Evolutionary conservation across 2,797 vertebrate species (phyloP).

Genomic region (Hypotaenidia philippensis): DNA sequence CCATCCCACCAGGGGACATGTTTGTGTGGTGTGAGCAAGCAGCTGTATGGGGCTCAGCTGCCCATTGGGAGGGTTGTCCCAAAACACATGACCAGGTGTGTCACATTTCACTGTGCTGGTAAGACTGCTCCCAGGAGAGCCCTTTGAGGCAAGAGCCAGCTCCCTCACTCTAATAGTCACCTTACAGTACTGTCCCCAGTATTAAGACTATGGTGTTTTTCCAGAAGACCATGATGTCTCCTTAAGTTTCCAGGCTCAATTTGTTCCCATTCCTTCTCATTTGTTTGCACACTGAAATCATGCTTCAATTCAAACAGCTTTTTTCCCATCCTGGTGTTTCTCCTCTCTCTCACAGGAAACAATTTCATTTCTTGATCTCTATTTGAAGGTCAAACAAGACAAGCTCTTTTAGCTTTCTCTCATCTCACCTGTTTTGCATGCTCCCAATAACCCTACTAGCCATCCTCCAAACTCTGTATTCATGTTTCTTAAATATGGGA

Average conservation of each 20-base stretch:
- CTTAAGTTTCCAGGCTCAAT: neutral
- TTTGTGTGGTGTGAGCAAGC: neutral
- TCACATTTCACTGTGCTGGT: neutral
- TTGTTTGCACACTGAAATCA: neutral
- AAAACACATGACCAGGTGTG: rapidly evolving
- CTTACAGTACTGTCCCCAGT: rapidly evolving
- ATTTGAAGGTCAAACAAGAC: neutral
- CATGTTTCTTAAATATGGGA: neutral
- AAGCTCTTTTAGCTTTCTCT: neutral
- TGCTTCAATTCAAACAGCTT: neutral
- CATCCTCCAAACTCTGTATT: neutral
- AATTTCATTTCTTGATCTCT: neutral
- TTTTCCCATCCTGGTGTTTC: neutral
- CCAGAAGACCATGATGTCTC: neutral
- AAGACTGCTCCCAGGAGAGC: neutral
- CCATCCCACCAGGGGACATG: too few species aligned
- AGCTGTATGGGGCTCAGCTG: neutral
- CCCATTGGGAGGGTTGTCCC: neutral
- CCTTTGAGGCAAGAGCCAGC: too few species aligned
- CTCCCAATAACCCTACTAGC: neutral
- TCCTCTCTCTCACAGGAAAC: neutral
- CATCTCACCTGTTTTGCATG: neutral
- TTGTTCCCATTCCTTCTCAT: neutral
- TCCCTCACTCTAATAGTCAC: neutral
- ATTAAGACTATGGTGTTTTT: neutral